These are phyloP conservation scores for Atherinomorus stipes DNA, from an alignment of 2,113 vertebrate species.

Conservation along the genomic window DNA sequence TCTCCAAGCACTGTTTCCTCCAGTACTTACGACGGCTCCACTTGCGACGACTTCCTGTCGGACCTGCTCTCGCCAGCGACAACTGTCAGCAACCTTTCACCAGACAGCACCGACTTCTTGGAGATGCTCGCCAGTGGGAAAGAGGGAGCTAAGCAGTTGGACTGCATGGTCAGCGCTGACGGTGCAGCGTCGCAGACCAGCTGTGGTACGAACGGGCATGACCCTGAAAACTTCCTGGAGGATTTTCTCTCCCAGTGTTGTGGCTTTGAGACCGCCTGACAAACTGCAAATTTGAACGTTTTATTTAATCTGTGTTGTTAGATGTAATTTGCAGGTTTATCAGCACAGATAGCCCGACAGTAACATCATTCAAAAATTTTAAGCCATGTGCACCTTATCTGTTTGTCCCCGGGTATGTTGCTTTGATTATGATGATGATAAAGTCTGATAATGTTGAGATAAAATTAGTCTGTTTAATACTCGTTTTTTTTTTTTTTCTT, in stretches of 20 bases:
- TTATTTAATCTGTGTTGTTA: conserved; percentile 72
- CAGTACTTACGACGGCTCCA: conserved; percentile 68
- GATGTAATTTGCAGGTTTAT: neutral
- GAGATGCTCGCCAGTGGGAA: conserved; percentile 80
- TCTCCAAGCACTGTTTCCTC: conserved; percentile 75
- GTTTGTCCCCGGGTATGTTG: neutral
- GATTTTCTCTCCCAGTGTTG: conserved; percentile 85
- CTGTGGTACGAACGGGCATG: conserved; percentile 47
- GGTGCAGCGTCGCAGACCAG: neutral
- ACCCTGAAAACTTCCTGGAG: conserved; percentile 84
- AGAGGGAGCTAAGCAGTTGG: conserved; percentile 33
- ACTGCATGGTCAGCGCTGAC: rapidly evolving
- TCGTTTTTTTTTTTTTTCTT: too few relatives aligned
- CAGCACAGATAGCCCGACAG: neutral
- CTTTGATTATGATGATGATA: too few relatives aligned
- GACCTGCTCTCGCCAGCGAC: conserved; percentile 88
- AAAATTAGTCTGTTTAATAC: too few relatives aligned
- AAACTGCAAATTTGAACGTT: conserved; percentile 85
- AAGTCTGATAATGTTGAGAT: too few relatives aligned
- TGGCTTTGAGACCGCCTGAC: conserved; percentile 70
- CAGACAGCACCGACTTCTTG: conserved; percentile 83
- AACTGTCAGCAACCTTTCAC: conserved; percentile 77
- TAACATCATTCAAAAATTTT: neutral
- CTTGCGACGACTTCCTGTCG: conserved; percentile 84
- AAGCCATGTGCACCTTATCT: neutral